Base-by-base conservation (phyloP, 1,140 invertebrate species). In the Drosophila bipectinata region DNA sequence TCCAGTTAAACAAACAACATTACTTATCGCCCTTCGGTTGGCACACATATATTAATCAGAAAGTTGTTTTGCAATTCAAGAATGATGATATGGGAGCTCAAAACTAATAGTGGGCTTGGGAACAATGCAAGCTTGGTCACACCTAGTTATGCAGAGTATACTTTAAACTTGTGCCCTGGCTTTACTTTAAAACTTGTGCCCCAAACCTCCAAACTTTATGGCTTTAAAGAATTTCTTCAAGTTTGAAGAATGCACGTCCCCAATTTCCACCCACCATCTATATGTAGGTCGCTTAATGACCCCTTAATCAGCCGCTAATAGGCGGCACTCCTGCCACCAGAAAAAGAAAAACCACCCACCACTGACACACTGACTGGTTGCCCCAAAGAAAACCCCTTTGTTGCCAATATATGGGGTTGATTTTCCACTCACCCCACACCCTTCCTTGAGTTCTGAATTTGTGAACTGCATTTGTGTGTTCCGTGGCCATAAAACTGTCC, bases 401-500 rank as follows among this genome's bases (percentile, higher is more conserved):
- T 37, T 45, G 39, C 9, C 12, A 2, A 4, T n/a, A 15, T 15
- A 41, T 6, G 28, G 47, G 32, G 18, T 39, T 49, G 66, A 1
- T 44, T 44, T 41, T 7, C 3, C 12, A 14, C 12, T 4, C 18
- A 18, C 18, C 18, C 18, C 18, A 18, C 18, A 1, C 12, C 37
- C 3, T n/a, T n/a, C 6, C n/a, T 15, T 44, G 3, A 3, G 10
- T 67, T 48, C 9, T 12, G 21, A 49, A 24, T 68, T 69, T 55
- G 30, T 68, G 53, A 37, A 68, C 41, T 63, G 71, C 71, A 57
- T 64, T 73, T 47, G 52, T 60, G 77, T 62, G 52, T 64, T 72
- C 66, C 61, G 81, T 87, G 81, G 78, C 45, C 81, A 87, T 85
- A 81, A 85, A 85, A 75, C 82, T 87, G 81, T 87, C 78, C 58